A percentile compares a stretch with the other conserved stretches of the same genome.
Conservation (phyloP, 2,113 vertebrate genomes). For the Alethe diademata region DNA sequence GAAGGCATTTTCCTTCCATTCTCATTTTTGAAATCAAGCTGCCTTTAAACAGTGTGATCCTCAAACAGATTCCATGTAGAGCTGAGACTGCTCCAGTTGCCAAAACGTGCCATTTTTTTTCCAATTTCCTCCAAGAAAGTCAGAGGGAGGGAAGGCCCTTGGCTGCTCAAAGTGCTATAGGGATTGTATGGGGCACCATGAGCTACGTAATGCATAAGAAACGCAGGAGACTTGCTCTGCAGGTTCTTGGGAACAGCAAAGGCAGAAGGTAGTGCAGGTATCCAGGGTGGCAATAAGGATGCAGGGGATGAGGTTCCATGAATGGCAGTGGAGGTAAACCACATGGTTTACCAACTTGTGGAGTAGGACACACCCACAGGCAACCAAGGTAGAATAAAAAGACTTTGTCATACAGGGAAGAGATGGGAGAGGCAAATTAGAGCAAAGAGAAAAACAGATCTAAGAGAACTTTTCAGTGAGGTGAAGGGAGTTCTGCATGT, state of each 20-base stretch:
- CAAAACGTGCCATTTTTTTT: not conserved
- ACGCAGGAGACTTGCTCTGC: not conserved
- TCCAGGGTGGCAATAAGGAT: not conserved
- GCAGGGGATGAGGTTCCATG: not conserved
- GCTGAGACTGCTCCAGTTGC: not conserved
- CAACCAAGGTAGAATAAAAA: not conserved
- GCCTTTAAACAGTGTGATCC: not conserved
- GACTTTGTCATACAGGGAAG: not conserved
- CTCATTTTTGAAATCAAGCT: not conserved
- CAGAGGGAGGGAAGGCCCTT: not conserved
- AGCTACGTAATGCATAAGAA: not conserved
- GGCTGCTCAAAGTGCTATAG: not conserved
- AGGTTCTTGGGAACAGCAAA: not conserved
- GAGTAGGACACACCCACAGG: not conserved
- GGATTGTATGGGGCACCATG: not conserved
- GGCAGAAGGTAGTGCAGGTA: not conserved
- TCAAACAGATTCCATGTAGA: not conserved
- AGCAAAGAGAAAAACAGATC: not conserved
- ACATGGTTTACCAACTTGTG: accelerated
- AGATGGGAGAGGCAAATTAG: not conserved
- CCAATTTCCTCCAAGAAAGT: not conserved
- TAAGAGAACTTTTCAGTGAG: not conserved
- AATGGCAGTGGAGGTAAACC: not conserved
- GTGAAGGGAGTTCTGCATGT: not conserved
- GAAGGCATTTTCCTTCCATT: not conserved